Conservation (phyloP, 2,888 invertebrate genomes). For the Formica aserva region DNA sequence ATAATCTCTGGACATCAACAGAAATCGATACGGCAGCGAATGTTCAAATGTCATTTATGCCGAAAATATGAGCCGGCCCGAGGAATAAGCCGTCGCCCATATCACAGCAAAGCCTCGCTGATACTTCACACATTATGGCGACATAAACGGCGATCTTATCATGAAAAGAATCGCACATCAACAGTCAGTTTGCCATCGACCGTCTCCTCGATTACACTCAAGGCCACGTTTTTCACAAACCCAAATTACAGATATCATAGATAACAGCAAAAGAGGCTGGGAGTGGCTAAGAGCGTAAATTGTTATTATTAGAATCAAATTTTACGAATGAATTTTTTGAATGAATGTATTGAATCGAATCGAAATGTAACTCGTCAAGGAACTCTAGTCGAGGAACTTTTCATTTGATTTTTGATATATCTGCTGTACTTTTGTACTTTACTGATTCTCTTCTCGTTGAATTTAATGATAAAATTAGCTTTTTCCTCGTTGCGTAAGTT, state of each 20-base stretch:
- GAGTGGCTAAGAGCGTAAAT: background rate
- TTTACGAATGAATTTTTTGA: background rate
- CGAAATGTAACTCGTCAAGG: background rate
- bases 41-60: conserved; percentile 77
- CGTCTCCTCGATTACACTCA: conserved; percentile 74
- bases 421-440: background rate
- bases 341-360: too few relatives aligned
- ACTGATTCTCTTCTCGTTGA: background rate
- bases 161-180: background rate
- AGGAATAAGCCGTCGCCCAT: conserved; percentile 81
- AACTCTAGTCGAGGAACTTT: background rate
- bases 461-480: background rate
- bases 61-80: conserved; percentile 84
- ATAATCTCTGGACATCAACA: background rate
- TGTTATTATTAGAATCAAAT: background rate
- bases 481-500: background rate
- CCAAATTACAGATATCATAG: conserved; percentile 69
- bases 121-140: conserved; percentile 87
- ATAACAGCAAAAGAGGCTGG: conserved; percentile 25
- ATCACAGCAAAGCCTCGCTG: conserved; percentile 86
- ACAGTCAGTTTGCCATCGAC: conserved; percentile 26
- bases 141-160: conserved; percentile 80
- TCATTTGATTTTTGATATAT: conserved; percentile 6
- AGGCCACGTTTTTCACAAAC: conserved; percentile 78
- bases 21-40: conserved; percentile 56